Conservation (phyloP, 2,113 vertebrate genomes). For the Vombatus ursinus region DNA sequence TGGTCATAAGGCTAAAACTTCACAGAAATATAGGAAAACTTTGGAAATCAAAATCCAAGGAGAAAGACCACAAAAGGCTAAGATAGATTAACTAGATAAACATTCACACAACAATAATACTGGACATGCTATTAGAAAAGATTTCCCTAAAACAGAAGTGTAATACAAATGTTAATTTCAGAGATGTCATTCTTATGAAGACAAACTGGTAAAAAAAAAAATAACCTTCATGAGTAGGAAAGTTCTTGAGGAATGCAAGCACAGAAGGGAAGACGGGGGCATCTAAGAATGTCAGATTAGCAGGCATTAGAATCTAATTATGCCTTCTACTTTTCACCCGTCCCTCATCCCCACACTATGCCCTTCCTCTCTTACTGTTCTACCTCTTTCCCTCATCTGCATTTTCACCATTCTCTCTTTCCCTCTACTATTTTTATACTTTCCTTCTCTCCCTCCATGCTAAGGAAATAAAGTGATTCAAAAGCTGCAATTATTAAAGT, state of each 20-base stretch:
- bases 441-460: no score
- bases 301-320: background rate
- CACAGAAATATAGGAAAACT: background rate
- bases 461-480: background rate
- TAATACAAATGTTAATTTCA: background rate
- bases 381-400: background rate
- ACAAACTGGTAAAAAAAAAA: background rate
- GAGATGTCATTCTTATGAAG: background rate
- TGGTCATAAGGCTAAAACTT: slow-evolving; percentile 23
- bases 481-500: background rate
- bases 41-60: background rate
- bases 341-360: no score
- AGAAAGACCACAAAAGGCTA: background rate
- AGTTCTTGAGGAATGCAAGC: background rate
- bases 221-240: background rate
- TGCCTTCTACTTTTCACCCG: background rate
- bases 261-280: background rate
- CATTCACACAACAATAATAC: background rate
- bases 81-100: background rate
- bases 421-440: no score
- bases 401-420: background rate
- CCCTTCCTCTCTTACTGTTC: no score
- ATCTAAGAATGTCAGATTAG: background rate
- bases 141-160: background rate
- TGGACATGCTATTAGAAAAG: background rate